Base-by-base conservation (phyloP, 2,113 vertebrate species). In the Genyomyrus donnyi region DNA sequence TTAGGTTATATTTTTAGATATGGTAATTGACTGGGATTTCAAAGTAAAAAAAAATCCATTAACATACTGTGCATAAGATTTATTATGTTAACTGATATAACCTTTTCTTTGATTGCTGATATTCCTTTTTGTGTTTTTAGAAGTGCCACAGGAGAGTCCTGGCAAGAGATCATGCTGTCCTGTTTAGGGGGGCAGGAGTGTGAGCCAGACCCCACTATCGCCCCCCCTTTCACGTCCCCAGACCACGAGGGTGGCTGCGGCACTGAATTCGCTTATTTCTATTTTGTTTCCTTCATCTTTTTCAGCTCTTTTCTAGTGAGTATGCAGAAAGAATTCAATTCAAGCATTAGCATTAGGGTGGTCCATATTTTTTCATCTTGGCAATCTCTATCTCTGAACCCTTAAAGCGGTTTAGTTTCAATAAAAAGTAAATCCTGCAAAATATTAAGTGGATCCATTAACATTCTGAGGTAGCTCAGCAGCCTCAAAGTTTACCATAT, bases 141-240 rank as follows among this genome's bases (percentile, higher is more conserved):
- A 96, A 99, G 98, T 89, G 98, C 98, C 42, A 99, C 98, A 0
- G 98, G 98, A 0, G 98, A 99, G 93, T 98, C 98, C 0, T 99
- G 98, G 98, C 98, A 99, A 94, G 98, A 99, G 96, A 99, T 99
- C 89, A 99, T 99, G 98, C 95, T 99, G 90, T 98, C 98, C 0
- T 99, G 98, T 94, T 95, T 99, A 5, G 97, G 97, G 8, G 97
- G 97, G 88, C 98, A 97, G 91, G 97, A 97, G 91, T 99, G 98
- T 1, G 98, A 99, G 91, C 96, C 96, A 0, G 98, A 98, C 92
- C 96, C 97, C 0, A 98, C 97, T 0, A 93, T 98, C 91, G 90
- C 0, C 3, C 95, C 95, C 17, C 91, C 95, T 88, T 94, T 95
- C 88, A 88, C 90, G 89, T 96, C 96, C 83, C 95, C 96, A 2